Base-by-base conservation (phyloP, 2,888 invertebrate species). In the Papilio gigon region DNA sequence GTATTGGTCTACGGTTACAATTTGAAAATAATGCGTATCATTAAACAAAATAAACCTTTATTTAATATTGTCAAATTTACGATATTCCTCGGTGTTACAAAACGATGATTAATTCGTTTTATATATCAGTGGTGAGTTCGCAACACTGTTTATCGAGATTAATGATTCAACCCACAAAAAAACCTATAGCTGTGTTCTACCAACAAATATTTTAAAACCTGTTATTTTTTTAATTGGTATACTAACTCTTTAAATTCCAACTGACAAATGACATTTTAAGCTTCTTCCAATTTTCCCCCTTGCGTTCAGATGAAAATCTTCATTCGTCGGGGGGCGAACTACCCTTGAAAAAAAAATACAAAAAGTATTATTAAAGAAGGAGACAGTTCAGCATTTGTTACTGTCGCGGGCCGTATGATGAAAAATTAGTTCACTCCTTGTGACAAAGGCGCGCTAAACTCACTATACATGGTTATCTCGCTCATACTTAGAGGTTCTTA, bases 281-380 rank as follows among this genome's bases (percentile, higher is more conserved):
- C 88, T 87, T 83, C 84, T 88, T 85, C 83, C 84, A 86, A 85
- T 87, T 88, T 88, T 86, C 83, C 86, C 80, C 80, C 76, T 60
- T 74, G 78, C 79, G 76, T 81, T 80, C 80, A 81, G 85, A 90
- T 87, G 89, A 86, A 92, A 90, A 91, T 90, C 89, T 89, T 89
- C 84, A 84, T 87, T 85, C 81, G 79, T 76, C 80, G 82, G 85
- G 86, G 90, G 90, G 89, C 83, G 87, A 84, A 84, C 87, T 89
- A 90, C 91, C 91, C 90, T 90, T 90, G 86, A 90, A 89, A 89
- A 84, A 53, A 68, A 67, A 81, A 89, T 82, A 86, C 87, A 90
- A 92, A 91, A 92, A 91, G 90, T 92, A 92, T 92, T 92, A 92
- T 92, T 92, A 92, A 92, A 92, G 92, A 91, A 92, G 87, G 87